Evolutionary conservation across 2,888 invertebrate species (phyloP).

Genomic region (Spilosoma lubricipeda): DNA sequence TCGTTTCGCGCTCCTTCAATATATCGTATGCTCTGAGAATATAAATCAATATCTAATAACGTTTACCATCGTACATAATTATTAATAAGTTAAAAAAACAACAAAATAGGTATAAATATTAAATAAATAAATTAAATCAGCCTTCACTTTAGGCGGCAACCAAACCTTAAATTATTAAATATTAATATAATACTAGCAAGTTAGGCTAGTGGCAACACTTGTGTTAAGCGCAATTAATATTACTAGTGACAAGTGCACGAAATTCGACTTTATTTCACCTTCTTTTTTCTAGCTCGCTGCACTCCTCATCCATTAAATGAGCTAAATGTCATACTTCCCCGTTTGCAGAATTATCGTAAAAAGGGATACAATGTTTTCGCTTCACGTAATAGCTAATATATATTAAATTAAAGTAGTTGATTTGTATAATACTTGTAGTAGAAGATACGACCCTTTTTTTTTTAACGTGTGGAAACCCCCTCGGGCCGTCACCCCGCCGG

Average conservation of each 20-base stretch:
- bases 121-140: conserved; percentile 3
- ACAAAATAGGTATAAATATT: neutral
- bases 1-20: too few relatives aligned
- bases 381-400: neutral
- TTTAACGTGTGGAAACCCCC: too few relatives aligned
- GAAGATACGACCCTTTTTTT: too few relatives aligned
- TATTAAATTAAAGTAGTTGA: neutral
- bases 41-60: neutral
- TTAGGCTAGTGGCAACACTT: neutral
- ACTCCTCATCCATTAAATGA: too few relatives aligned
- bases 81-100: neutral
- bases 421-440: neutral
- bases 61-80: conserved; percentile 5
- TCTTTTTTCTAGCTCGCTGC: too few relatives aligned
- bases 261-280: too few relatives aligned
- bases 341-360: too few relatives aligned
- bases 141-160: conserved; percentile 11
- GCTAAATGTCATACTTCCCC: too few relatives aligned
- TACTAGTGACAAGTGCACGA: too few relatives aligned
- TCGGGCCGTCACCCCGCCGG: too few relatives aligned
- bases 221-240: neutral
- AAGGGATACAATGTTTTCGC: too few relatives aligned
- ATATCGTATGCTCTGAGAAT: too few relatives aligned
- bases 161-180: neutral
- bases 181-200: neutral